phyloP scores from a whole-genome alignment of 2,113 vertebrate genomes.

The Kryptolebias marmoratus region DNA sequence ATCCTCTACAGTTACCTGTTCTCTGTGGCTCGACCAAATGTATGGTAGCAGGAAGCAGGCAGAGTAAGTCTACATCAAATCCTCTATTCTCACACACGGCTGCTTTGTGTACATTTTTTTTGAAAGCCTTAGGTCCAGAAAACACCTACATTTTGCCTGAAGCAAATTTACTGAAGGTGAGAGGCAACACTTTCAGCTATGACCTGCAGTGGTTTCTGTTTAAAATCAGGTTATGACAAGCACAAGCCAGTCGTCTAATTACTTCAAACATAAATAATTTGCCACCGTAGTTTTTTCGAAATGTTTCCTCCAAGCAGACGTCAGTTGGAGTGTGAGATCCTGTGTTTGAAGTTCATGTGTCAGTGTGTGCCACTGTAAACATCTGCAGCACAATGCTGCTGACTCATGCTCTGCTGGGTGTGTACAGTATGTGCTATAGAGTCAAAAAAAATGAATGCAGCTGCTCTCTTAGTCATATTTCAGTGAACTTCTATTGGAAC shows the following conservation, averaged over 20 bases:
- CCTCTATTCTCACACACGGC: not conserved
- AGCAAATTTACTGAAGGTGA: constrained; percentile 33
- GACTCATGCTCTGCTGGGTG: constrained; percentile 40
- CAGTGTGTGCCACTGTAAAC: constrained; percentile 33
- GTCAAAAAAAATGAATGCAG: constrained; percentile 8
- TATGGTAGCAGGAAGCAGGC: not conserved
- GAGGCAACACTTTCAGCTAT: constrained; percentile 29
- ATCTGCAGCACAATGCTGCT: constrained; percentile 13
- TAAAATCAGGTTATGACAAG: constrained; percentile 59
- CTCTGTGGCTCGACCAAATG: not conserved
- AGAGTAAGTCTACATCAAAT: not conserved
- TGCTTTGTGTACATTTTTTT: not conserved
- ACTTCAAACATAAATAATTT: constrained; percentile 47
- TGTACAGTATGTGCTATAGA: not conserved
- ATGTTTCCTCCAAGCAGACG: constrained; percentile 34
- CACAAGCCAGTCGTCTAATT: constrained; percentile 14
- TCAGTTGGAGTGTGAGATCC: constrained; percentile 38
- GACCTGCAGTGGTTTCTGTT: constrained; percentile 43
- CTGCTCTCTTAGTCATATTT: not conserved
- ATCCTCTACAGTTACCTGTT: too few relatives aligned
- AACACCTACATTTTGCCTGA: not conserved
- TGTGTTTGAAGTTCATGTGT: constrained; percentile 42
- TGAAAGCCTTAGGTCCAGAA: not conserved
- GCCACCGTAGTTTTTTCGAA: constrained; percentile 32
- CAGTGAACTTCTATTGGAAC: not conserved